A percentile compares a stretch with the other conserved stretches of the same genome.
Evolutionary conservation across 2,113 vertebrate species (phyloP).

Genomic region (Cricetomys ansorgei): DNA sequence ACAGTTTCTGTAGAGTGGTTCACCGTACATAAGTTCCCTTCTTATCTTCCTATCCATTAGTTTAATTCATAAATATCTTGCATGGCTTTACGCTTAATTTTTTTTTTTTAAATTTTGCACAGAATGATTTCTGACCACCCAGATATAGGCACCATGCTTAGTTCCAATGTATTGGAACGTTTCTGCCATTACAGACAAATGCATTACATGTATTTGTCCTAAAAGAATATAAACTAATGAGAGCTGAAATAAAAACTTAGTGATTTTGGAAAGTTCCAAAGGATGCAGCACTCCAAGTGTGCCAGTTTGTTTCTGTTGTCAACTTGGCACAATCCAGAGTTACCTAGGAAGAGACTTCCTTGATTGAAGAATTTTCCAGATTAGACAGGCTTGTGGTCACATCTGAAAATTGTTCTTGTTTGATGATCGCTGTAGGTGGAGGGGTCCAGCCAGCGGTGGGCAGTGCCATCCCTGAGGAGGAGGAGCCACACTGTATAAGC

Average conservation of each 20-base stretch:
- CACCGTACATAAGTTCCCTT: not conserved
- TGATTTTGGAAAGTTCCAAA: not conserved
- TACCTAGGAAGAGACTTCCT: not conserved
- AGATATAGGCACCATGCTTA: not conserved
- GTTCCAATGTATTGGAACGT: not conserved
- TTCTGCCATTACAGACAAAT: not conserved
- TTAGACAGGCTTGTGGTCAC: not conserved
- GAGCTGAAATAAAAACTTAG: not conserved
- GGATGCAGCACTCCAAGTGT: not conserved
- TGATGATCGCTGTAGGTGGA: not conserved
- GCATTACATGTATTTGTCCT: not conserved
- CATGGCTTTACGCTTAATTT: not conserved
- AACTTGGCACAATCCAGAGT: not conserved
- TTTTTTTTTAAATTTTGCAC: constrained; percentile 12
- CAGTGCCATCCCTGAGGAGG: not conserved
- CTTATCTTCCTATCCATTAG: not conserved
- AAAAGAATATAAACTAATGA: not conserved
- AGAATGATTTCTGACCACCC: not conserved
- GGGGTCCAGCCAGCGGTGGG: too few species aligned
- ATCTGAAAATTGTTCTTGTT: not conserved
- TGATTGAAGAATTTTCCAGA: not conserved
- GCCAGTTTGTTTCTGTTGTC: not conserved
- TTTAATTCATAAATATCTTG: not conserved
- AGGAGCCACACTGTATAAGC: not conserved
- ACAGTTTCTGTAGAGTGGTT: not conserved